A percentile compares a stretch with the other conserved stretches of the same genome.
Conservation (phyloP, 1,140 invertebrate species). For the Achatina immaculata region DNA sequence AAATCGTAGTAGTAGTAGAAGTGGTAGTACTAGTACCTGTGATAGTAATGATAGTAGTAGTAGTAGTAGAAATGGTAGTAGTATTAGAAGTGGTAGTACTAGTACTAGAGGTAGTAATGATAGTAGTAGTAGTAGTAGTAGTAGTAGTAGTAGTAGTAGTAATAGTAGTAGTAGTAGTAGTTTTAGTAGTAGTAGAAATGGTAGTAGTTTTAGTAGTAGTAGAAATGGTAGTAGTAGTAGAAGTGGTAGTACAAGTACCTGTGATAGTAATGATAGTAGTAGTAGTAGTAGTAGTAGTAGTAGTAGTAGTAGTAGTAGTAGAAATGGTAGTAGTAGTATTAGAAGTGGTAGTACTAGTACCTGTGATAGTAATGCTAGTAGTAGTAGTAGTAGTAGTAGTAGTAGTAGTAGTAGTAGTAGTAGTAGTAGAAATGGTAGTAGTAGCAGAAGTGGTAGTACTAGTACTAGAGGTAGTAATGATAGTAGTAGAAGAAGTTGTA, state of each 20-base stretch:
- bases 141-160: slow-evolving; percentile 14
- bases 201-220: slow-evolving; percentile 23
- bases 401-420: slow-evolving; percentile 2
- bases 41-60: slow-evolving; percentile 35
- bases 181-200: too few relatives aligned
- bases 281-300: slow-evolving; percentile 37
- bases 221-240: slow-evolving; percentile 39
- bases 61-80: slow-evolving; percentile 22
- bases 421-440: too few relatives aligned
- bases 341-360: too few relatives aligned
- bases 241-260: slow-evolving; percentile 26
- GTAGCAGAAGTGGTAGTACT: too few relatives aligned
- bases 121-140: slow-evolving; percentile 38
- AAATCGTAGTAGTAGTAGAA: slow-evolving; percentile 17
- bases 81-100: too few relatives aligned
- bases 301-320: slow-evolving; percentile 33
- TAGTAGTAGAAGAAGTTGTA: slow-evolving; percentile 23
- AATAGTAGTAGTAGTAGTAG: too few relatives aligned
- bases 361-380: slow-evolving; percentile 31
- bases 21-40: slow-evolving; percentile 33
- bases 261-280: slow-evolving; percentile 31
- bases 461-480: too few relatives aligned
- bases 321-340: too few relatives aligned
- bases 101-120: not conserved
- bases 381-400: slow-evolving; percentile 38